phyloP scores from a whole-genome alignment of 1,140 invertebrate genomes.

The Drosophila orosa region DNA sequence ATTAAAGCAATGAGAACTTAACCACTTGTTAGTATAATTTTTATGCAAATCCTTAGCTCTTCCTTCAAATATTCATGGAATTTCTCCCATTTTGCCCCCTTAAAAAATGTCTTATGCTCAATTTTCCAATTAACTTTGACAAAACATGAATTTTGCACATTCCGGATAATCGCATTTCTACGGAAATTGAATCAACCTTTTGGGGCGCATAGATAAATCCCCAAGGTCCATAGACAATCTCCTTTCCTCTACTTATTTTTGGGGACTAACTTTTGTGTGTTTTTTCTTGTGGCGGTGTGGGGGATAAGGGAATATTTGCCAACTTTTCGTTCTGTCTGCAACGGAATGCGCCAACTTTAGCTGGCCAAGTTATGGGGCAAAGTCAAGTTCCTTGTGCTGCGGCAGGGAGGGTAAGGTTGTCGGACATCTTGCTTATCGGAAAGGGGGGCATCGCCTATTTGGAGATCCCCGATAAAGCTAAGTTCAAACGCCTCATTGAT shows the following conservation, averaged over 20 bases:
- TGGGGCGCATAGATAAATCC: slow-evolving; percentile 31
- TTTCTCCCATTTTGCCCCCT: neutral
- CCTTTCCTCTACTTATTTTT: slow-evolving; percentile 8
- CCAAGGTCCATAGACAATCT: slow-evolving; percentile 32
- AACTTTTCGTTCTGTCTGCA: slow-evolving; percentile 54
- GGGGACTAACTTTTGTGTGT: slow-evolving; percentile 46
- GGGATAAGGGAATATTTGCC: slow-evolving; percentile 48
- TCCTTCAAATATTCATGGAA: slow-evolving; percentile 1
- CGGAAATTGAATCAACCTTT: slow-evolving; percentile 48
- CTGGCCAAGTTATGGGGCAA: slow-evolving; percentile 55
- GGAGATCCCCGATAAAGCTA: slow-evolving; percentile 24
- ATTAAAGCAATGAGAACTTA: neutral
- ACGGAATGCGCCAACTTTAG: slow-evolving; percentile 43
- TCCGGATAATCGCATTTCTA: slow-evolving; percentile 42
- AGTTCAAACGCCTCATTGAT: slow-evolving; percentile 61
- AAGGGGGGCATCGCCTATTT: slow-evolving; percentile 18
- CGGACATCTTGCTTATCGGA: slow-evolving; percentile 51
- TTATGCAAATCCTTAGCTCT: neutral
- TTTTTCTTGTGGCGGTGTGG: slow-evolving; percentile 15
- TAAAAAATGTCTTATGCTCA: slow-evolving; percentile 22
- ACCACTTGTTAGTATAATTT: neutral
- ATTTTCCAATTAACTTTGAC: slow-evolving; percentile 49
- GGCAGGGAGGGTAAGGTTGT: slow-evolving; percentile 13
- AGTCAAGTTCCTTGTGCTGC: slow-evolving; percentile 34
- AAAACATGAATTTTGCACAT: slow-evolving; percentile 50